Evolutionary conservation across 1,140 invertebrate species (phyloP), one percentile per base, ranked within the genome.

Genomic region (Penaeus chinensis): DNA sequence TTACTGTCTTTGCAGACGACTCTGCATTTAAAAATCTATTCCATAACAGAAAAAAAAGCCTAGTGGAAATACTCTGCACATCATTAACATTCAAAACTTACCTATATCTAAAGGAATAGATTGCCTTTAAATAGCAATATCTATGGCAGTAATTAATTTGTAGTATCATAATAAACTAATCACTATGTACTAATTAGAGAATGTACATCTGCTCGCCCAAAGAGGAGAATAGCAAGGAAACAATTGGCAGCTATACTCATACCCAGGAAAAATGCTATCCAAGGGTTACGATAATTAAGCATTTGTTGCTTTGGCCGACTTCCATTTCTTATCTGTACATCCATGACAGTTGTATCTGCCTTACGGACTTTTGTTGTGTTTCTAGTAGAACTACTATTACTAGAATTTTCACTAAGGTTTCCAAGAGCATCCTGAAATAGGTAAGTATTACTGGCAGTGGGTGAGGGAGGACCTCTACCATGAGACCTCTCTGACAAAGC

Each of bases 161-260:
- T 47, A 47, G 47, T 54, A 54, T 8, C 47, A 54, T 54, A 10
- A 54, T 13, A 54, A 54, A 54, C 13, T 54, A 13, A 54, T 54
- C 47, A 54, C 47, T 54, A 54, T 54, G 47, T 86, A 54, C 74
- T 63, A 69, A 80, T 8, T 54, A 87, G 77, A 27, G 37, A 65
- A 74, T 87, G 63, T 65, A 87, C 62, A 82, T 82, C 85, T 54
- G 69, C 32, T 54, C 71, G 85, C 22, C 76, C 22, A 27, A 66
- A 80, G 54, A 89, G 82, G 20, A 89, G 37, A 22, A 74, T 37
- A 20, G 84, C 81, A 74, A 89, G 69, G 20, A 89, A 87, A 37
- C 85, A 80, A 87, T 89, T 89, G n/a, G 89, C 89, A 71, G 86
- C 86, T 62, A 87, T 76, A 65, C 89, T 89, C 89, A 89, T 89